Conservation (phyloP, 2,113 vertebrate species). For the Dipodomys spectabilis region DNA sequence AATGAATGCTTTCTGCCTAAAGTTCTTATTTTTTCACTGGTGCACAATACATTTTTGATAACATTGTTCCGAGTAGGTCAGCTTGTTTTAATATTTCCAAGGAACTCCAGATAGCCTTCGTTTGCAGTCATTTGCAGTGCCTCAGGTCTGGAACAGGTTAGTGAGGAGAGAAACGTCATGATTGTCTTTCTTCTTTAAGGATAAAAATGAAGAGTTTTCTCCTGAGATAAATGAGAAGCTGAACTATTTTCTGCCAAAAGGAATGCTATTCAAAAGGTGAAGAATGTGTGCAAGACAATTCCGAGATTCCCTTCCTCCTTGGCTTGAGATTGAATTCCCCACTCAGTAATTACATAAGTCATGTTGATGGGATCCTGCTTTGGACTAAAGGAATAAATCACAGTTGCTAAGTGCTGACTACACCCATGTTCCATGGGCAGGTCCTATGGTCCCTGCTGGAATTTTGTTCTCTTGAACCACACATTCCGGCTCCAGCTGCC, state of each 20-base stretch:
- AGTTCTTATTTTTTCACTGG: slow-evolving; percentile 34
- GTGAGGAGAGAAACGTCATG: neutral
- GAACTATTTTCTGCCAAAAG: slow-evolving; percentile 66
- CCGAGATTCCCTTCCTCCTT: neutral
- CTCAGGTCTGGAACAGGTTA: slow-evolving; percentile 14
- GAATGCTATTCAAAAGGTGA: slow-evolving; percentile 66
- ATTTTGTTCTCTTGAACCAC: slow-evolving; percentile 76
- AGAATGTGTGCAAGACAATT: slow-evolving; percentile 31
- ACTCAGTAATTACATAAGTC: slow-evolving; percentile 52
- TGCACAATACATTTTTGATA: slow-evolving; percentile 29
- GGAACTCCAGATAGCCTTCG: slow-evolving; percentile 15
- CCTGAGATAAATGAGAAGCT: slow-evolving; percentile 48
- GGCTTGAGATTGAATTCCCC: neutral
- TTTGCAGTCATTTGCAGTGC: slow-evolving; percentile 39
- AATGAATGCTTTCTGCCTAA: slow-evolving; percentile 16
- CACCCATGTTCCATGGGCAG: slow-evolving; percentile 34
- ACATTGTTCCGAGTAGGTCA: neutral
- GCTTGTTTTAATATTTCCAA: slow-evolving; percentile 15
- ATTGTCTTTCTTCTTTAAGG: slow-evolving; percentile 42
- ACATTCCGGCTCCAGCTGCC: slow-evolving; percentile 75
- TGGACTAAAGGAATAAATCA: slow-evolving; percentile 69
- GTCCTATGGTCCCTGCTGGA: slow-evolving; percentile 56
- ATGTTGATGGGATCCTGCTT: slow-evolving; percentile 47
- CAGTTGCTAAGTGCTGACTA: slow-evolving; percentile 49
- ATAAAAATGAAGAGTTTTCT: slow-evolving; percentile 71